These are phyloP conservation scores for Planococcus citri DNA, from an alignment of 1,140 invertebrate species.

Conservation along the genomic window DNA sequence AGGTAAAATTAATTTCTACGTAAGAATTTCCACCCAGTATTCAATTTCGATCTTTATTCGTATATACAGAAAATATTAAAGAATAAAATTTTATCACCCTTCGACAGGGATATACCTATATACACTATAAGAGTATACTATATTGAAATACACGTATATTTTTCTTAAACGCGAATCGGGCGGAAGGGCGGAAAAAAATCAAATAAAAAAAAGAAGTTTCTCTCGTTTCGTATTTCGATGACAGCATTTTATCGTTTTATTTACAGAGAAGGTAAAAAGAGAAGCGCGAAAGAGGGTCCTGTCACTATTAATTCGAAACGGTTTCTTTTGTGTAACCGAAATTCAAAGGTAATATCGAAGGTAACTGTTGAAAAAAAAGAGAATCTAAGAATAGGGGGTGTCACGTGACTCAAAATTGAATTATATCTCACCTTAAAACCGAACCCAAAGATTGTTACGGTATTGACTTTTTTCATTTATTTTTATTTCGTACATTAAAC, in stretches of 20 bases:
- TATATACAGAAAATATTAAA: neutral
- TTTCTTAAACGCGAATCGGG: neutral
- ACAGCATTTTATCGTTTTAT: slow-evolving; percentile 18
- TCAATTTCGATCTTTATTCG: neutral
- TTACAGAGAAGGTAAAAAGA: slow-evolving; percentile 5
- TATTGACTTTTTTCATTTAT: neutral
- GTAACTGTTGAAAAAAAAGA: slow-evolving; percentile 9
- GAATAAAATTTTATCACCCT: slow-evolving; percentile 4
- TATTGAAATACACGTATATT: neutral
- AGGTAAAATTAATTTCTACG: too few relatives aligned
- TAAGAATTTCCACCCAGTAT: neutral
- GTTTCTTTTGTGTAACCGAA: slow-evolving; percentile 19
- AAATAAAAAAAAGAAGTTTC: slow-evolving; percentile 14
- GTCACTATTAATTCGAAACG: slow-evolving; percentile 19
- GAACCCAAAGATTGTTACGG: neutral
- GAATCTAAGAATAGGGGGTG: neutral
- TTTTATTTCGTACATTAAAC: neutral
- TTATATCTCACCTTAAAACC: slow-evolving; percentile 13
- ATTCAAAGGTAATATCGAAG: slow-evolving; percentile 14
- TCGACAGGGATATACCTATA: too few relatives aligned
- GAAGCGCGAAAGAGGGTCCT: neutral
- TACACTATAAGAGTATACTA: too few relatives aligned
- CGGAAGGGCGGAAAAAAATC: neutral
- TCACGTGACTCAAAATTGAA: slow-evolving; percentile 20
- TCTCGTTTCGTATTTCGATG: slow-evolving; percentile 17